Percentiles rank a stretch among this genome's conserved stretches.
phyloP scores from a whole-genome alignment of 2,797 vertebrate species.

The Gallinago stenura region DNA sequence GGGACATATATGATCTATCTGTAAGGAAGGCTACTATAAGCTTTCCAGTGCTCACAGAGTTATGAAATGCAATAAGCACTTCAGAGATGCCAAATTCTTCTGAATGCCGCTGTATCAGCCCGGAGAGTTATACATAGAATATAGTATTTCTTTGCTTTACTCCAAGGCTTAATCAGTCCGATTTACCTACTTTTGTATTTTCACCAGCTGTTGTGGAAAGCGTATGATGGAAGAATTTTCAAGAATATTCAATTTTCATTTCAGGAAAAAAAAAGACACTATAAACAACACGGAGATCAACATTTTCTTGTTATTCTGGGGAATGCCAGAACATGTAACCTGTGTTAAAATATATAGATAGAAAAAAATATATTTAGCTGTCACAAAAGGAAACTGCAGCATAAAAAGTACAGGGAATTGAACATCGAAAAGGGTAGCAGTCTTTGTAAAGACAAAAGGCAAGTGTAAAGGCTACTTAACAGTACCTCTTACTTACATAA shows the following conservation, averaged over 20 bases:
- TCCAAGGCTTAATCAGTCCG: neutral
- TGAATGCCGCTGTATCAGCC: neutral
- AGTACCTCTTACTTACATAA: neutral
- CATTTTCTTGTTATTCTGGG: neutral
- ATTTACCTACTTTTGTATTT: neutral
- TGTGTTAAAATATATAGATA: neutral
- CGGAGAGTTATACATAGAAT: neutral
- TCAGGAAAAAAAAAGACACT: neutral
- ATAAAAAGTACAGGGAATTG: rapidly evolving
- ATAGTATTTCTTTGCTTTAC: neutral
- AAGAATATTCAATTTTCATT: neutral
- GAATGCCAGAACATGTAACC: neutral
- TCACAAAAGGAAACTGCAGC: neutral
- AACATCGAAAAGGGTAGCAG: neutral
- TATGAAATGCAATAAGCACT: neutral
- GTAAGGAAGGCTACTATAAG: neutral
- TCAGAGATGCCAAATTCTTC: neutral
- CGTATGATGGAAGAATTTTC: neutral
- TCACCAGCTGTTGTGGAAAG: neutral
- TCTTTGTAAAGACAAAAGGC: neutral
- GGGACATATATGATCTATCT: neutral
- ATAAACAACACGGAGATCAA: neutral
- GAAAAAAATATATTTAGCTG: neutral
- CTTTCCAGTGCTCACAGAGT: neutral
- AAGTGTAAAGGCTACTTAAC: neutral